phyloP scores from a whole-genome alignment of 2,888 invertebrate genomes.

The Cephus rjabovi region DNA sequence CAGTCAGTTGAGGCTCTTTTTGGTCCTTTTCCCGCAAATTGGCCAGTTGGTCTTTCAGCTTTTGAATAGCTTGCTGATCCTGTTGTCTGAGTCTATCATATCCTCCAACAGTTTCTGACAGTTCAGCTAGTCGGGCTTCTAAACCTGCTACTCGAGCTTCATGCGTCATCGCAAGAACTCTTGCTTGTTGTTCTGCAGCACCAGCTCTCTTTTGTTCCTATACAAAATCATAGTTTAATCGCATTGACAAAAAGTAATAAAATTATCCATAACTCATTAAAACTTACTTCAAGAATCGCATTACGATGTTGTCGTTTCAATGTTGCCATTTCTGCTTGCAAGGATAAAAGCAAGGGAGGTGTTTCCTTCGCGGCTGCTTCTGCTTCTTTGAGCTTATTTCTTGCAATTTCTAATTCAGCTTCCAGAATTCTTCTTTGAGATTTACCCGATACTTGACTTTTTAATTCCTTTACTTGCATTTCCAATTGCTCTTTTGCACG shows the following conservation, averaged over 20 bases:
- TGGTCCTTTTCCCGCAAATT: slow-evolving; percentile 47
- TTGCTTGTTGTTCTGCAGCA: slow-evolving; percentile 79
- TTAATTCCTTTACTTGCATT: slow-evolving; percentile 71
- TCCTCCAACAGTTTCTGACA: slow-evolving; percentile 82
- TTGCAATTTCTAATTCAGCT: slow-evolving; percentile 75
- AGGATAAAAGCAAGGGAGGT: slow-evolving; percentile 73
- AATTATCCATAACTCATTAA: neutral
- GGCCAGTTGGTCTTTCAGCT: slow-evolving; percentile 69
- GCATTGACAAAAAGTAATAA: neutral
- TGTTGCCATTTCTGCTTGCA: slow-evolving; percentile 80
- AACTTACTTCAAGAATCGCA: slow-evolving; percentile 73
- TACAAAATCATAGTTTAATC: neutral
- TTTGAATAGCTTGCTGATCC: slow-evolving; percentile 80
- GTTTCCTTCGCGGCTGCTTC: slow-evolving; percentile 74
- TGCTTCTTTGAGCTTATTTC: slow-evolving; percentile 74
- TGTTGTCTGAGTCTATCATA: slow-evolving; percentile 79
- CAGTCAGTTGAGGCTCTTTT: slow-evolving; percentile 35
- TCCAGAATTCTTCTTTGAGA: slow-evolving; percentile 68
- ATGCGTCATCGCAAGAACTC: slow-evolving; percentile 76
- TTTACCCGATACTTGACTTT: slow-evolving; percentile 65
- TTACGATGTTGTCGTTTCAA: slow-evolving; percentile 80
- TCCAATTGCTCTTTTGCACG: slow-evolving; percentile 81
- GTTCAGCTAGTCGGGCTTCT: slow-evolving; percentile 81
- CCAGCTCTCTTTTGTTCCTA: slow-evolving; percentile 79
- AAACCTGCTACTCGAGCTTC: slow-evolving; percentile 82